Conservation (phyloP, 2,113 vertebrate genomes). For the Lucifuga dentata region DNA sequence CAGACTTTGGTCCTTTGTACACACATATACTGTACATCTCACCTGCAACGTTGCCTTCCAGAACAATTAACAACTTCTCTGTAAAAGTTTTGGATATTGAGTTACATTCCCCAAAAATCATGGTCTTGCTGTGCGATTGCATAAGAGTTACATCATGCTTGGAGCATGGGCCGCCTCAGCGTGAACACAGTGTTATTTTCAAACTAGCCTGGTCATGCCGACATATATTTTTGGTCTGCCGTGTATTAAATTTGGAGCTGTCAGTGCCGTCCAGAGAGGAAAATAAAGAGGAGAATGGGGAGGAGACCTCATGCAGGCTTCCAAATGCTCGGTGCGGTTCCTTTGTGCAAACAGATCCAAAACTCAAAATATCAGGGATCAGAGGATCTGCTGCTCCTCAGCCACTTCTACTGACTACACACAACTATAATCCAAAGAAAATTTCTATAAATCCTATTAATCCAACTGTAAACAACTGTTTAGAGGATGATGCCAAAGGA, state of each 20-base stretch:
- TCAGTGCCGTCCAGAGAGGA: constrained; percentile 34
- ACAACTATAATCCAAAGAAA: constrained; percentile 3
- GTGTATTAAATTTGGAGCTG: constrained; percentile 67
- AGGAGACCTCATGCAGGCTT: no score
- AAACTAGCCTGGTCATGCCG: constrained; percentile 71
- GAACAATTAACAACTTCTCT: constrained; percentile 63
- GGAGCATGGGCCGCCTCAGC: constrained; percentile 47
- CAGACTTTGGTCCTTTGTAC: no score
- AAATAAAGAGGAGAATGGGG: constrained; percentile 27
- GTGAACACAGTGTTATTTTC: constrained; percentile 69
- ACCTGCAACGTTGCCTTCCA: constrained; percentile 13
- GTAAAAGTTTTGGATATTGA: constrained; percentile 54
- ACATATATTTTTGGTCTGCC: constrained; percentile 47
- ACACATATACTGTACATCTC: no score
- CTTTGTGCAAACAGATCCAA: constrained; percentile 7
- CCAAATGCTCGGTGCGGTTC: no score
- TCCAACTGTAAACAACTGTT: constrained; percentile 33
- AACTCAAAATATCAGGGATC: constrained; percentile 10
- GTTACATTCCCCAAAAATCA: constrained; percentile 65
- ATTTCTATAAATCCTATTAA: constrained; percentile 20
- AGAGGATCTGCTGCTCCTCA: not conserved
- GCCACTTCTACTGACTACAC: constrained; percentile 4
- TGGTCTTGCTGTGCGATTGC: constrained; percentile 55
- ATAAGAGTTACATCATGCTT: constrained; percentile 66
- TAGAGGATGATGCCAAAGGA: not conserved